Evolutionary conservation across 2,888 invertebrate genomes (phyloP).

Genomic region (Plagodis dolabraria): DNA sequence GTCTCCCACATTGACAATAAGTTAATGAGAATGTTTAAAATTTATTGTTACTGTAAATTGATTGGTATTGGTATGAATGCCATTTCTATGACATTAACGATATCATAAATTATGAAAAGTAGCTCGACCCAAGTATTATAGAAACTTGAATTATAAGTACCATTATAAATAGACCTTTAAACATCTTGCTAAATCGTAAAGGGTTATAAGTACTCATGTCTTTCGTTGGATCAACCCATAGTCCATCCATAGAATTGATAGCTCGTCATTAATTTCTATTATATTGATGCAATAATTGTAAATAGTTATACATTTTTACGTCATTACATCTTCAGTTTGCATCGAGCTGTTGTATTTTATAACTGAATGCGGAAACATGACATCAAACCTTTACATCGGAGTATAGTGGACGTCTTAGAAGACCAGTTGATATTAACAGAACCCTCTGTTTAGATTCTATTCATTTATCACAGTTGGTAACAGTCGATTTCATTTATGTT

Average conservation of each 20-base stretch:
- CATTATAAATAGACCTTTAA: no score
- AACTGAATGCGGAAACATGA: constrained; percentile 56
- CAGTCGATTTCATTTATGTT: constrained; percentile 68
- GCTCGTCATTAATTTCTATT: no score
- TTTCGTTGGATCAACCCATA: no score
- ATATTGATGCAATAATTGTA: background rate
- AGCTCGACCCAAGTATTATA: no score
- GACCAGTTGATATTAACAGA: constrained; percentile 62
- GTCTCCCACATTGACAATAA: constrained; percentile 33
- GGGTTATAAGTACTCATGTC: no score
- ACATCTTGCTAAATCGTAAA: no score
- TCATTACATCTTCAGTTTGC: background rate
- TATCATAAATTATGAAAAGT: no score
- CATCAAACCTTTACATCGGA: constrained; percentile 24
- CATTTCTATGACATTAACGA: background rate
- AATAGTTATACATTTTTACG: background rate
- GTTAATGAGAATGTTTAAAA: background rate
- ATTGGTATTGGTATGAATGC: background rate
- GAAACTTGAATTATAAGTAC: no score
- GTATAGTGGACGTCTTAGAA: constrained; percentile 54
- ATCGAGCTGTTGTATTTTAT: constrained; percentile 8
- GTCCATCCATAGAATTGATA: no score
- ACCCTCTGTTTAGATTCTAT: constrained; percentile 60
- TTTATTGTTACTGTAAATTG: constrained; percentile 1
- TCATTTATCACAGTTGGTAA: constrained; percentile 68